A percentile compares a stretch with the other conserved stretches of the same genome.
These are phyloP conservation scores for Dufourea novaeangliae DNA, from an alignment of 1,140 invertebrate genomes.

Conservation along the genomic window DNA sequence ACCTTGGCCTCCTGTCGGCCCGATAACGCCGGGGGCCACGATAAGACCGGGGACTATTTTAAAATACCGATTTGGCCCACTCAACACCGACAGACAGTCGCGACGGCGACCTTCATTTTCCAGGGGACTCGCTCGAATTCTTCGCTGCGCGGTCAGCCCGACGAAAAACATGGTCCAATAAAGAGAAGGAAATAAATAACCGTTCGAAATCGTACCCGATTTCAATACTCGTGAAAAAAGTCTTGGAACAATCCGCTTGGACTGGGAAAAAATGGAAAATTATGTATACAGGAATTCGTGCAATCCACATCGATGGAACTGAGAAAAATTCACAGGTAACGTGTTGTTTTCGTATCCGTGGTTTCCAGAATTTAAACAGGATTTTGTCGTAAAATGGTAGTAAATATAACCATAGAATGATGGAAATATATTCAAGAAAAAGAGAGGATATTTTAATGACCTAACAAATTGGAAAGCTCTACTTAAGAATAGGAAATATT, in stretches of 20 bases:
- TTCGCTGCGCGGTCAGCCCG: neutral
- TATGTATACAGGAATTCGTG: neutral
- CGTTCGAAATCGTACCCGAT: too few relatives aligned
- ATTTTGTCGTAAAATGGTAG: neutral
- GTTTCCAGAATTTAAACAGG: neutral
- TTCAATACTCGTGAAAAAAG: too few relatives aligned
- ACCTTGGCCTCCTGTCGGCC: constrained; percentile 62
- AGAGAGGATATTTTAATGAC: too few relatives aligned
- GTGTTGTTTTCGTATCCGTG: neutral
- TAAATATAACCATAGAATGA: neutral
- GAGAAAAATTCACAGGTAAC: neutral
- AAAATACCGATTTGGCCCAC: constrained; percentile 58
- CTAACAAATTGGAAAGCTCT: too few relatives aligned
- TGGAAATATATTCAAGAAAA: neutral
- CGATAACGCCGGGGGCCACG: constrained; percentile 53
- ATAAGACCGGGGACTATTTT: constrained; percentile 61
- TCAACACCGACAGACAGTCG: constrained; percentile 47
- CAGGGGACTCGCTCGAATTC: constrained; percentile 20
- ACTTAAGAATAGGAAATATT: too few relatives aligned
- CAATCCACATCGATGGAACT: neutral
- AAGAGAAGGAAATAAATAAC: too few relatives aligned
- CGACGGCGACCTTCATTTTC: neutral
- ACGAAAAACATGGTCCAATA: too few relatives aligned
- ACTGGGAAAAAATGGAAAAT: neutral
- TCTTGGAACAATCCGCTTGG: neutral